Percentiles rank a stretch among this genome's conserved stretches.
phyloP scores from a whole-genome alignment of 2,888 invertebrate genomes.

The Nephrotoma appendiculata region DNA sequence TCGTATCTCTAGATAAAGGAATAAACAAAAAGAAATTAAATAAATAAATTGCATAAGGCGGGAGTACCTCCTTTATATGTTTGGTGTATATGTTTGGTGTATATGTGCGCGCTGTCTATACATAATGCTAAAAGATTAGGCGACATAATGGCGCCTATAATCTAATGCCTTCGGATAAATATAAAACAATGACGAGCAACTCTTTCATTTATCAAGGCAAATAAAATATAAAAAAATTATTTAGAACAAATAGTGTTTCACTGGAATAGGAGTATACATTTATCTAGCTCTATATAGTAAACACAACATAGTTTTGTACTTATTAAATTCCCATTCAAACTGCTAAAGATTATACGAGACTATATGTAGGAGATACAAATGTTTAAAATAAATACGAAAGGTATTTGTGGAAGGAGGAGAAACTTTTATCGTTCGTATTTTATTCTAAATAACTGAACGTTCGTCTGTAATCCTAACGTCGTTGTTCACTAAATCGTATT shows the following conservation, averaged over 20 bases:
- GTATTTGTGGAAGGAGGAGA: not conserved
- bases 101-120: not conserved
- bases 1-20: not conserved
- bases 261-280: not conserved
- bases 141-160: not conserved
- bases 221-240: not conserved
- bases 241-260: not conserved
- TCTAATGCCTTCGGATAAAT: not conserved
- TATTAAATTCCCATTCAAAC: not conserved
- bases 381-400: not conserved
- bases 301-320: not conserved
- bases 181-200: not conserved
- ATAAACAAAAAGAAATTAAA: not conserved
- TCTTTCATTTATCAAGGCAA: not conserved
- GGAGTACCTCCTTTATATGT: not conserved
- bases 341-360: not conserved
- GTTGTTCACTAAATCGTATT: not conserved
- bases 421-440: not conserved
- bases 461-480: not conserved
- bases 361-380: not conserved
- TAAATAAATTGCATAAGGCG: not conserved
- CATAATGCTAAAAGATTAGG: not conserved
- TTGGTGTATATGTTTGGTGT: not conserved
- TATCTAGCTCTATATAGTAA: not conserved
- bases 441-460: not conserved